phyloP scores from a whole-genome alignment of 2,888 invertebrate genomes.

The Temnothorax ravouxi region DNA sequence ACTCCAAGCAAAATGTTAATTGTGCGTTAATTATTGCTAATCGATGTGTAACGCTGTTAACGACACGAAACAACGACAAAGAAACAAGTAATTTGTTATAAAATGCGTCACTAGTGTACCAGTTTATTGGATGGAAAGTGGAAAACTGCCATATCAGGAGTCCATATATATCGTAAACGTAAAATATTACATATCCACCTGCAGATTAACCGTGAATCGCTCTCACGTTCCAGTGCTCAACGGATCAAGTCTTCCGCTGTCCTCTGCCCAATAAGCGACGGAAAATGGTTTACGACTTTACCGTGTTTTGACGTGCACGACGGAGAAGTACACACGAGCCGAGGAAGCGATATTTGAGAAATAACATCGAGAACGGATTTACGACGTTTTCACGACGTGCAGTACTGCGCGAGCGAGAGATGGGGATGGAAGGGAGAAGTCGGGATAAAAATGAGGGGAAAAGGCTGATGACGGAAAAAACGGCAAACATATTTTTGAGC shows the following conservation, averaged over 20 bases:
- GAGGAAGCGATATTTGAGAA: constrained; percentile 56
- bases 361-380: constrained; percentile 58
- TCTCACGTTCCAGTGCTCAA: background rate
- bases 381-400: constrained; percentile 50
- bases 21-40: constrained; percentile 40
- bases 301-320: constrained; percentile 49
- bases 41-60: constrained; percentile 12
- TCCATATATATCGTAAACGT: background rate
- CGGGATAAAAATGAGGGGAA: constrained; percentile 51
- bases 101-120: background rate
- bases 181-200: constrained; percentile 35
- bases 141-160: background rate
- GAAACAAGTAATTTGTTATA: background rate
- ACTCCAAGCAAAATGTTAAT: constrained; percentile 31
- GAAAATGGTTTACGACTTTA: constrained; percentile 53
- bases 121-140: background rate
- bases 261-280: constrained; percentile 25
- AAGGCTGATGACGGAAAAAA: constrained; percentile 55
- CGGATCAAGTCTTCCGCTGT: constrained; percentile 45
- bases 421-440: background rate
- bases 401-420: constrained; percentile 6
- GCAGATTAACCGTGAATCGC: constrained; percentile 16
- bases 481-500: constrained; percentile 57
- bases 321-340: constrained; percentile 28
- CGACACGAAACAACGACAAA: background rate